Evolutionary conservation across 2,888 invertebrate genomes (phyloP).

Genomic region (Drosophila setosimentum): DNA sequence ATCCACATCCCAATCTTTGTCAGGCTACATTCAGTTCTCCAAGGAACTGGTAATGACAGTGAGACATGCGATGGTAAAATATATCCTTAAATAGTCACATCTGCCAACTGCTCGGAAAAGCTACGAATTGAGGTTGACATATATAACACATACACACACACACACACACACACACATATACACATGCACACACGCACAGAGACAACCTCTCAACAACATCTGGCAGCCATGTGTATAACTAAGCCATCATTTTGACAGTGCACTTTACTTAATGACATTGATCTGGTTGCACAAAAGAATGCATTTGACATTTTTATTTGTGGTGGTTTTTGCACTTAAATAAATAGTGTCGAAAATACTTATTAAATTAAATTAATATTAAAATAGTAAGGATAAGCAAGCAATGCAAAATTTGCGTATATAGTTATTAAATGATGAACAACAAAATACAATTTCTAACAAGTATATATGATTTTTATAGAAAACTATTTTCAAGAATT

Average conservation of each 20-base stretch:
- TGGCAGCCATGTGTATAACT: conserved; percentile 10
- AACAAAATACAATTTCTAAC: no score
- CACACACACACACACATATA: no score
- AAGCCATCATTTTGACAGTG: conserved; percentile 1
- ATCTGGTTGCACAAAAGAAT: conserved; percentile 5
- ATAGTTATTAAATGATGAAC: no score
- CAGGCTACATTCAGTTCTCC: neutral
- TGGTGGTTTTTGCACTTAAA: neutral
- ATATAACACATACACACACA: neutral
- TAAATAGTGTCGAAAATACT: neutral
- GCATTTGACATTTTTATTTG: neutral
- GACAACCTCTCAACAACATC: neutral
- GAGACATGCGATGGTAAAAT: conserved; percentile 22
- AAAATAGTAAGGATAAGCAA: no score
- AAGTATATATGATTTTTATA: neutral
- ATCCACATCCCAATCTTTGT: no score
- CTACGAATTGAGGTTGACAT: conserved; percentile 2
- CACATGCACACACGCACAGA: neutral
- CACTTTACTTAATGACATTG: conserved; percentile 10
- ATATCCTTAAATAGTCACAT: conserved; percentile 17
- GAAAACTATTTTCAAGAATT: neutral
- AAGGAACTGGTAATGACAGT: conserved; percentile 38
- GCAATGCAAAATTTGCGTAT: no score
- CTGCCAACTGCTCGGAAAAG: conserved; percentile 4
- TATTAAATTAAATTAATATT: neutral